Percentiles rank a stretch among this genome's conserved stretches.
These are phyloP conservation scores for Caranx melampygus DNA, from an alignment of 2,113 vertebrate genomes.

Conservation along the genomic window DNA sequence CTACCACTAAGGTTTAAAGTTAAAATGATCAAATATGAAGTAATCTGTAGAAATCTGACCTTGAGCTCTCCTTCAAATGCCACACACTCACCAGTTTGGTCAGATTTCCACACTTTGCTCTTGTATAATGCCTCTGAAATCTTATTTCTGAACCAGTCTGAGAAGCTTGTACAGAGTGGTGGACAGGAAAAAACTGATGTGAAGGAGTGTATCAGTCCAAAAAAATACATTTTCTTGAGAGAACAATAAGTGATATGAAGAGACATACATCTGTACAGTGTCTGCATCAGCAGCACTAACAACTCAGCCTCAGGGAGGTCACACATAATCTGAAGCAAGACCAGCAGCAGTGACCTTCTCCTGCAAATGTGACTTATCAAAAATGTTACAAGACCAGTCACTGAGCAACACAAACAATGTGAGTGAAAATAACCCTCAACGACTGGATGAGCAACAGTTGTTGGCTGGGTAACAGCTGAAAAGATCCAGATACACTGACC, in stretches of 20 bases:
- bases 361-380: background rate
- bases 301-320: background rate
- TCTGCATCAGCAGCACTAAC: background rate
- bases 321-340: background rate
- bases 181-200: background rate
- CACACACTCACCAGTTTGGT: background rate
- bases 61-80: background rate
- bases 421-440: background rate
- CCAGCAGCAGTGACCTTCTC: background rate
- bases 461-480: background rate
- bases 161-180: too few relatives aligned
- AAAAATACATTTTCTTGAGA: background rate
- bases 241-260: constrained; percentile 3
- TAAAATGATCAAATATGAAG: background rate
- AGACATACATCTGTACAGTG: background rate
- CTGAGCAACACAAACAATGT: background rate
- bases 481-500: background rate
- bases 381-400: background rate
- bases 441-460: background rate
- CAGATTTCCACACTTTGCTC: background rate
- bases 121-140: background rate
- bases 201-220: background rate
- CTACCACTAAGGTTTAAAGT: background rate
- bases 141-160: background rate
- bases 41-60: background rate